Evolutionary conservation across 2,888 invertebrate species (phyloP).

Genomic region (Heliconius charithonia): DNA sequence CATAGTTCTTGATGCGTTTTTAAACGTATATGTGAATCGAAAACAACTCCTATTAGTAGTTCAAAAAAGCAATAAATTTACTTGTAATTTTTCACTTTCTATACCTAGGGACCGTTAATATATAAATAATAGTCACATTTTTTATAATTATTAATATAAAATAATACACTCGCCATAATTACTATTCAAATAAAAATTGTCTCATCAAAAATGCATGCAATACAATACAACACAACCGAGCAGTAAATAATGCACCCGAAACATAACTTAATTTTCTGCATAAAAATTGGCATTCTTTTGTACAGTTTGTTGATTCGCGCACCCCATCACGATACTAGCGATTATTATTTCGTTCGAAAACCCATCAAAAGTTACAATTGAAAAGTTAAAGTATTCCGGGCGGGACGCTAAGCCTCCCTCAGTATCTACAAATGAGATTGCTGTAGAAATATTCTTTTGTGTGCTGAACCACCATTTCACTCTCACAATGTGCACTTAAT

Average conservation of each 20-base stretch:
- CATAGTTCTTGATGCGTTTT: too few relatives aligned
- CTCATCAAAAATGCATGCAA: constrained; percentile 44
- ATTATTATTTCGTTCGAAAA: constrained; percentile 84
- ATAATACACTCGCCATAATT: neutral
- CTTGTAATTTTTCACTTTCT: neutral
- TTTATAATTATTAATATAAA: neutral
- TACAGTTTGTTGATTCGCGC: constrained; percentile 74
- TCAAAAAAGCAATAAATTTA: too few relatives aligned
- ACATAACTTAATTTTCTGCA: constrained; percentile 80
- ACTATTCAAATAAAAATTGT: constrained; percentile 19
- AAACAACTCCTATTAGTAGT: too few relatives aligned
- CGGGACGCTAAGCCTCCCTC: constrained; percentile 75
- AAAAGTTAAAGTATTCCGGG: constrained; percentile 83
- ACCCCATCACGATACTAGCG: constrained; percentile 77
- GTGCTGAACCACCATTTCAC: constrained; percentile 61
- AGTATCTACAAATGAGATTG: constrained; percentile 80
- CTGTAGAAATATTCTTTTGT: constrained; percentile 78
- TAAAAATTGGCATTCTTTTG: constrained; percentile 82
- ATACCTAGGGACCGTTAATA: neutral
- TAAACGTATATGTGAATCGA: too few relatives aligned
- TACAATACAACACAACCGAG: constrained; percentile 14
- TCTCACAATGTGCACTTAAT: constrained; percentile 53
- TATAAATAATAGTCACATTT: neutral
- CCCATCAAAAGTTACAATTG: constrained; percentile 84
- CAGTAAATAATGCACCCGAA: constrained; percentile 58